These are phyloP conservation scores for Pelosia muscerda DNA, from an alignment of 2,888 invertebrate genomes.

Conservation along the genomic window DNA sequence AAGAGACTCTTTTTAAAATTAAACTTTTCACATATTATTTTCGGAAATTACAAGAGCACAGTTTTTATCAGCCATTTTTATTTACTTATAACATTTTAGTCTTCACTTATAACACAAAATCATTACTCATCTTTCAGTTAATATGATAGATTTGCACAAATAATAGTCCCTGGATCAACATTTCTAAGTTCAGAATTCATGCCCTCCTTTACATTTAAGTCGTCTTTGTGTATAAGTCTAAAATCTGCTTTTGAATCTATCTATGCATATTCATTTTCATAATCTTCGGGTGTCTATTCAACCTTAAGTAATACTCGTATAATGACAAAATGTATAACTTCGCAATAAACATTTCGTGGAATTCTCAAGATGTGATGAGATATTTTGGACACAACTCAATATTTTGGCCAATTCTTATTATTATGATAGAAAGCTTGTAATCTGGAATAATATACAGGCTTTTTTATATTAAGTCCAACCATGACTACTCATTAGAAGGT, in stretches of 20 bases:
- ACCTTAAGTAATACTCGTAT: slow-evolving; percentile 19
- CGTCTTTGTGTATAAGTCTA: slow-evolving; percentile 8
- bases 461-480: too few relatives aligned
- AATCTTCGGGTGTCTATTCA: slow-evolving; percentile 21
- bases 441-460: background rate
- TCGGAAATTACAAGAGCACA: too few relatives aligned
- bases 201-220: slow-evolving; percentile 9
- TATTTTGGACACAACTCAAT: background rate
- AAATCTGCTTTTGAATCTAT: slow-evolving; percentile 11
- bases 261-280: slow-evolving; percentile 23
- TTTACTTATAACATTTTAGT: background rate
- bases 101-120: background rate
- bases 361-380: slow-evolving; percentile 17
- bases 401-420: background rate
- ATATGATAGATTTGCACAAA: background rate
- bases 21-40: too few relatives aligned
- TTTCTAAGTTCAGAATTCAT: background rate
- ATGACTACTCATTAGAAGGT: too few relatives aligned
- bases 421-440: background rate
- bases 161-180: slow-evolving; percentile 7
- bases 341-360: slow-evolving; percentile 22
- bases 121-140: background rate
- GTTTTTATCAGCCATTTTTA: too few relatives aligned
- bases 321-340: slow-evolving; percentile 18
- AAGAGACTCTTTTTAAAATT: too few relatives aligned